Percentiles rank a stretch among this genome's conserved stretches.
Evolutionary conservation across 2,797 vertebrate species (phyloP).

Genomic region (Emydoidea blandingii): DNA sequence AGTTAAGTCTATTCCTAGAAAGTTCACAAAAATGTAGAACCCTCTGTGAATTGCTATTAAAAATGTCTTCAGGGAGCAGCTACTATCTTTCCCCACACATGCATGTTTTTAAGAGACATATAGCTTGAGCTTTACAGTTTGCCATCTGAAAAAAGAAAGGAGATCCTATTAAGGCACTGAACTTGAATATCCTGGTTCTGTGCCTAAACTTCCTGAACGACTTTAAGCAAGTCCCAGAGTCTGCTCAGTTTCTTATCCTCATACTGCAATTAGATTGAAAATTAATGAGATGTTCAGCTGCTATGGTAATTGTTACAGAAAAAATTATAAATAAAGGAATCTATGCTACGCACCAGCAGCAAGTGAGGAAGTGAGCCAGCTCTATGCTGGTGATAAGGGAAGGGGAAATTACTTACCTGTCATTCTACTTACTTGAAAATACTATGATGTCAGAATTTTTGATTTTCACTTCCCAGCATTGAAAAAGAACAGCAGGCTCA

Average conservation of each 20-base stretch:
- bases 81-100: neutral
- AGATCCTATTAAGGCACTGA: no score
- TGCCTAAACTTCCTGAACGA: no score
- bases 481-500: neutral
- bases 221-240: no score
- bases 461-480: neutral
- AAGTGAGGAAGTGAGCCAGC: neutral
- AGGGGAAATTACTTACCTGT: neutral
- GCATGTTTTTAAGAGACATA: fast-evolving
- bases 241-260: no score
- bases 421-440: neutral
- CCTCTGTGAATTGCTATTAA: neutral
- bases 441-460: neutral
- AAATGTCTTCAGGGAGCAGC: neutral
- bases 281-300: no score
- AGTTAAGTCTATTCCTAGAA: neutral
- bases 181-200: no score
- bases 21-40: fast-evolving
- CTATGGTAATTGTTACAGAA: no score
- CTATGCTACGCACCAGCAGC: neutral
- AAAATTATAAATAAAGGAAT: no score
- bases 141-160: no score
- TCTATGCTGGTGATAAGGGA: neutral
- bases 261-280: no score
- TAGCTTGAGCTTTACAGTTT: neutral